phyloP scores from a whole-genome alignment of 2,797 vertebrate species.

The Sandelia bainsii region DNA sequence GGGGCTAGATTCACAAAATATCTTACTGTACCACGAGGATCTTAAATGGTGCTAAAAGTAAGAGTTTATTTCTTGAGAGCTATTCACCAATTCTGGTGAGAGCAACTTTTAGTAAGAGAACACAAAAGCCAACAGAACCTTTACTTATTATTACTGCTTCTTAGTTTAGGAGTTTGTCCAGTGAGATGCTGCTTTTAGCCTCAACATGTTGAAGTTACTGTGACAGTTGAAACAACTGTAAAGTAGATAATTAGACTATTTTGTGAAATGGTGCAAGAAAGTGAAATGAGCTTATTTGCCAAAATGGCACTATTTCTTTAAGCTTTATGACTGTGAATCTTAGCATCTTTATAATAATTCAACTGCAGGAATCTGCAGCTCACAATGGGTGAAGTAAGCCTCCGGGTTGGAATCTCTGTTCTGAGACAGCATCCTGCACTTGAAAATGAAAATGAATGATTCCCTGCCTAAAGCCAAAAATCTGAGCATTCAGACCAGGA shows the following conservation, averaged over 20 bases:
- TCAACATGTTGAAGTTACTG: neutral
- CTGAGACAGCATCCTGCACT: constrained; percentile 20
- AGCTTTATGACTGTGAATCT: neutral
- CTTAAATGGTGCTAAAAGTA: neutral
- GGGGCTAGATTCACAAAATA: neutral
- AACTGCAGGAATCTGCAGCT: neutral
- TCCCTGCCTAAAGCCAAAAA: constrained; percentile 24
- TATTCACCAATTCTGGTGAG: too few species aligned
- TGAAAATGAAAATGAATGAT: constrained; percentile 37
- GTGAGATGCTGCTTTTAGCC: neutral
- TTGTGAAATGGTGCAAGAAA: neutral
- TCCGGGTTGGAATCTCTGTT: constrained; percentile 14
- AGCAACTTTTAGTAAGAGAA: too few species aligned
- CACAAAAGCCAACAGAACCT: too few species aligned
- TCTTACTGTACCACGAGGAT: too few species aligned
- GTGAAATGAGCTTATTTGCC: neutral
- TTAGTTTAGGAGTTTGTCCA: too few species aligned
- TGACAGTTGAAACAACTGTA: too few species aligned
- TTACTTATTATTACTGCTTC: too few species aligned
- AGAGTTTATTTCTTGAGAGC: too few species aligned
- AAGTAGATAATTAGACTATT: neutral
- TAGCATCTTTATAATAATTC: neutral
- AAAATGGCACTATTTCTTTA: neutral
- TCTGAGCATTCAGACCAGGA: constrained; percentile 16
- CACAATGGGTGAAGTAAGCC: neutral